A percentile compares a stretch with the other conserved stretches of the same genome.
These are phyloP conservation scores for Eustalomyia histrio DNA, from an alignment of 2,888 invertebrate genomes.

Conservation along the genomic window DNA sequence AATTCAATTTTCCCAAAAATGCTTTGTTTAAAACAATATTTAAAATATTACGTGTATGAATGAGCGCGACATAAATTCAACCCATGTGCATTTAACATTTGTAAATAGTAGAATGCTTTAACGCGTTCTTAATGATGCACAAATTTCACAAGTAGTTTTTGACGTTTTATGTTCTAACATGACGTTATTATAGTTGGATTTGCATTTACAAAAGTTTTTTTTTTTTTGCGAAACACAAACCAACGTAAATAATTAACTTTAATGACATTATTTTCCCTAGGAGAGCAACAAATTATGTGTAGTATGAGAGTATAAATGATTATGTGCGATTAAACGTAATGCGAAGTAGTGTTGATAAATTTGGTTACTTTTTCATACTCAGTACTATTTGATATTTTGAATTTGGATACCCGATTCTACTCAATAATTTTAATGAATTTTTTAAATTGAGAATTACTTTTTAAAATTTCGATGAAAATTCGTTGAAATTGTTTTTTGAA, in stretches of 20 bases:
- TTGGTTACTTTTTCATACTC: no score
- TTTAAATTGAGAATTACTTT: no score
- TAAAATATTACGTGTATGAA: not conserved
- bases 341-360: no score
- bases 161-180: conserved; percentile 33
- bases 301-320: not conserved
- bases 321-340: not conserved
- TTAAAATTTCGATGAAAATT: no score
- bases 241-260: conserved; percentile 53
- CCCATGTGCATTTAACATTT: not conserved
- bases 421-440: no score
- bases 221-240: conserved; percentile 18
- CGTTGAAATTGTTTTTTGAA: no score
- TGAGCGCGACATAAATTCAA: not conserved
- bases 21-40: not conserved
- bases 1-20: not conserved
- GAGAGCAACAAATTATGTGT: conserved; percentile 49
- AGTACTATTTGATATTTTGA: no score
- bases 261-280: conserved; percentile 51
- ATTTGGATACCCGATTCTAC: no score
- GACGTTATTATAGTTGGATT: conserved; percentile 12
- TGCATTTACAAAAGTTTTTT: conserved; percentile 32
- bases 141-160: conserved; percentile 32
- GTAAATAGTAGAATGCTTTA: conserved; percentile 30
- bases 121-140: conserved; percentile 48